Conservation (phyloP, 2,797 vertebrate genomes). For the Ctenopoma kingsleyae region DNA sequence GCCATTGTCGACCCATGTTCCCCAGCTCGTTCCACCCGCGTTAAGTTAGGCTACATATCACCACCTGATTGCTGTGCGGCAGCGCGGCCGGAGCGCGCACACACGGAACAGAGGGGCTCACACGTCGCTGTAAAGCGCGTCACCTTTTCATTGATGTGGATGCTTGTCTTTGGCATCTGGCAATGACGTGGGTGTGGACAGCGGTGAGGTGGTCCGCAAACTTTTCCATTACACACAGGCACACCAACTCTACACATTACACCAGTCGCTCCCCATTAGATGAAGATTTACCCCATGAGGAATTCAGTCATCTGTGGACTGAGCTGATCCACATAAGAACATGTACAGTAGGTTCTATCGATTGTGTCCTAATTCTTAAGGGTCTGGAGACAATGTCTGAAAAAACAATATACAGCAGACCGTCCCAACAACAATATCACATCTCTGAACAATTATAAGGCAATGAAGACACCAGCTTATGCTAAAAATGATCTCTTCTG, state of each 20-base stretch:
- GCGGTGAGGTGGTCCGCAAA: slow-evolving; percentile 18
- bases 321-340: background rate
- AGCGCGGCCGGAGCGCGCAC: slow-evolving; percentile 63
- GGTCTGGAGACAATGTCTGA: background rate
- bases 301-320: background rate
- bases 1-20: slow-evolving; percentile 43
- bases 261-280: background rate
- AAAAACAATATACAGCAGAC: background rate
- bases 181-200: slow-evolving; percentile 53
- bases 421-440: no score
- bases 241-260: background rate
- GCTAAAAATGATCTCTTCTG: background rate
- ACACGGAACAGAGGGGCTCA: slow-evolving; percentile 38
- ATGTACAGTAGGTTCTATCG: background rate
- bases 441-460: background rate
- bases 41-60: slow-evolving; percentile 65
- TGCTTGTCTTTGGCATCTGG: slow-evolving; percentile 31
- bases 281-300: background rate
- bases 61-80: slow-evolving; percentile 71
- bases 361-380: background rate
- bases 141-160: slow-evolving; percentile 72
- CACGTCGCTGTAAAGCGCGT: slow-evolving; percentile 64
- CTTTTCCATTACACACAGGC: slow-evolving; percentile 26
- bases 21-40: slow-evolving; percentile 44
- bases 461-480: background rate